Percentiles rank a stretch among this genome's conserved stretches.
These are phyloP conservation scores for Mythimna albipuncta DNA, from an alignment of 2,888 invertebrate genomes.

Conservation along the genomic window DNA sequence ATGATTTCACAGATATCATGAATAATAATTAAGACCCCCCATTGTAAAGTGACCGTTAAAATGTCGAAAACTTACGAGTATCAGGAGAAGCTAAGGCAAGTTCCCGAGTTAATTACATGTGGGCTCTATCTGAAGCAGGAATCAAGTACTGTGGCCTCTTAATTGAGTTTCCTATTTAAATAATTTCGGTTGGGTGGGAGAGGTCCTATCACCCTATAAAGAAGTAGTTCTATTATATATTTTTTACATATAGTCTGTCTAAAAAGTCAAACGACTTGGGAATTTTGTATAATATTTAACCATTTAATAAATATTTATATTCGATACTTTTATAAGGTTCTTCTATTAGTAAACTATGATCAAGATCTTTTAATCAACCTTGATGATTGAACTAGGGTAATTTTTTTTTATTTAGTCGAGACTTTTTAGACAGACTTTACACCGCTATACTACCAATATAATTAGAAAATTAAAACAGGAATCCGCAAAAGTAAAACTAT, in stretches of 20 bases:
- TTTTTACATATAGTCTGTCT: no score
- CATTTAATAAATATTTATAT: no score
- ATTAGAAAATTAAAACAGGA: conserved; percentile 28
- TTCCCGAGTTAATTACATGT: conserved; percentile 81
- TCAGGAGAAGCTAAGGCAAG: conserved; percentile 66
- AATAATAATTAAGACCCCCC: conserved; percentile 68
- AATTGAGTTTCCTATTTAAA: conserved; percentile 85
- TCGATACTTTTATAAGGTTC: no score
- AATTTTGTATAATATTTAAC: no score
- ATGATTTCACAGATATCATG: conserved; percentile 54
- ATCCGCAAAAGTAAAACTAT: conserved; percentile 23
- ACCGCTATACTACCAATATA: conserved; percentile 10
- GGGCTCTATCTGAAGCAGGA: conserved; percentile 79
- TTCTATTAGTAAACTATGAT: no score
- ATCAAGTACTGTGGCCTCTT: conserved; percentile 77
- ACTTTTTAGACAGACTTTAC: background rate
- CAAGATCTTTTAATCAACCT: no score
- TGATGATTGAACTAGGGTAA: no score
- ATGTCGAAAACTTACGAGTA: conserved; percentile 74
- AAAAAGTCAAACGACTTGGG: no score
- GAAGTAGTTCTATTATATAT: background rate
- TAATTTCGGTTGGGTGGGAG: conserved; percentile 75
- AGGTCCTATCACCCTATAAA: conserved; percentile 55
- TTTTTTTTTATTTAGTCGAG: no score
- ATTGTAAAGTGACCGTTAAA: conserved; percentile 77